Evolutionary conservation across 2,797 vertebrate species (phyloP).

Genomic region (Neosilurus mollespiculum): DNA sequence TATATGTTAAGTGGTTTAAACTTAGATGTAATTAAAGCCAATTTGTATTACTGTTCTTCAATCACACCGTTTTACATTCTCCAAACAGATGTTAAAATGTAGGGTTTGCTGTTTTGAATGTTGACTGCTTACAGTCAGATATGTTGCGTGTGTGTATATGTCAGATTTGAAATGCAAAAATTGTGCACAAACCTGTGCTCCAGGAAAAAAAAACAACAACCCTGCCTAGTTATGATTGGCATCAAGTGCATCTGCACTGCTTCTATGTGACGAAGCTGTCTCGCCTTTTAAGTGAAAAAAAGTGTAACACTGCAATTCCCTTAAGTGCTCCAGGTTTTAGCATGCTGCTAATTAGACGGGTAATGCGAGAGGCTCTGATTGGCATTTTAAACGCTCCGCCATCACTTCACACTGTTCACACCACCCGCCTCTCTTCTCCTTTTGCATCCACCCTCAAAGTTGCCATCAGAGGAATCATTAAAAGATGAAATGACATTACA

Average conservation of each 20-base stretch:
- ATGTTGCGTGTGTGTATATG: conserved; percentile 10
- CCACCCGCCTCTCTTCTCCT: conserved; percentile 74
- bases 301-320: conserved; percentile 88
- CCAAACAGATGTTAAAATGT: conserved; percentile 15
- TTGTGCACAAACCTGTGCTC: conserved; percentile 36
- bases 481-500: conserved; percentile 88
- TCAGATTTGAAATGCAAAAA: conserved; percentile 17
- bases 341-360: conserved; percentile 87
- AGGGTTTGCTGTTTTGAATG: conserved; percentile 1
- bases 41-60: neutral
- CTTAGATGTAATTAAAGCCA: neutral
- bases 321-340: conserved; percentile 86
- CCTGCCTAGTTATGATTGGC: conserved; percentile 41
- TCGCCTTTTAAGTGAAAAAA: conserved; percentile 86
- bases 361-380: conserved; percentile 88
- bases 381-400: conserved; percentile 90
- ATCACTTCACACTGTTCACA: conserved; percentile 78
- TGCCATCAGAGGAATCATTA: conserved; percentile 93
- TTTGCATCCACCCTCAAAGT: conserved; percentile 84
- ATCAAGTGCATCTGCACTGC: conserved; percentile 28
- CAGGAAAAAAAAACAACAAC: conserved; percentile 30
- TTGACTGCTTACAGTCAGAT: conserved; percentile 26
- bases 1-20: conserved; percentile 11
- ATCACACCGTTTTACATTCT: neutral
- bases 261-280: conserved; percentile 48